Conservation (phyloP, 2,888 invertebrate species). For the Saturnia pavonia region DNA sequence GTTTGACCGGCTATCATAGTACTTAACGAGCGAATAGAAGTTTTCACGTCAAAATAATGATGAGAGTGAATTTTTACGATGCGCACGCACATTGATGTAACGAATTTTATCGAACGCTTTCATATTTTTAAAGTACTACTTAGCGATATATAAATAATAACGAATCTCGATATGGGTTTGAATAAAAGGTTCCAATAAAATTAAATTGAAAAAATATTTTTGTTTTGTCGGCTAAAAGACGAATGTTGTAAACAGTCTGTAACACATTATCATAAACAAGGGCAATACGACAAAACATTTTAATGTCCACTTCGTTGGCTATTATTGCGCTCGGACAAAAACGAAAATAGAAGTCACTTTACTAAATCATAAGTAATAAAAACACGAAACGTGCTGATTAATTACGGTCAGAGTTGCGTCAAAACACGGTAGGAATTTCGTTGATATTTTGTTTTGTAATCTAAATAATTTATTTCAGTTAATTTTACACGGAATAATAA, state of each 20-base stretch:
- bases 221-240: not conserved
- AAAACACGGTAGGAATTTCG: constrained; percentile 6
- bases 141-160: too few relatives aligned
- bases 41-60: too few relatives aligned
- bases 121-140: too few relatives aligned
- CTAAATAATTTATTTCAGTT: constrained; percentile 7
- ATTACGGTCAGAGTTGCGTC: constrained; percentile 10
- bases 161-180: not conserved
- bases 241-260: not conserved
- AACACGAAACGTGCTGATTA: constrained; percentile 12
- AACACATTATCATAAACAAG: constrained; percentile 4
- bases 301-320: constrained; percentile 9
- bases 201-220: not conserved
- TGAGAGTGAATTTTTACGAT: too few relatives aligned
- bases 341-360: constrained; percentile 10
- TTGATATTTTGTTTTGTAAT: constrained; percentile 7
- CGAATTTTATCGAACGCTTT: too few relatives aligned
- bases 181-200: not conserved
- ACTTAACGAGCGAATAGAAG: too few relatives aligned
- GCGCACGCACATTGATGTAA: too few relatives aligned
- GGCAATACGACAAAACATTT: constrained; percentile 6
- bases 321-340: constrained; percentile 12
- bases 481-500: not conserved
- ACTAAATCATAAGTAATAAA: constrained; percentile 14
- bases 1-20: too few relatives aligned